phyloP scores from a whole-genome alignment of 2,113 vertebrate species.

The Acrocephalus kingi region DNA sequence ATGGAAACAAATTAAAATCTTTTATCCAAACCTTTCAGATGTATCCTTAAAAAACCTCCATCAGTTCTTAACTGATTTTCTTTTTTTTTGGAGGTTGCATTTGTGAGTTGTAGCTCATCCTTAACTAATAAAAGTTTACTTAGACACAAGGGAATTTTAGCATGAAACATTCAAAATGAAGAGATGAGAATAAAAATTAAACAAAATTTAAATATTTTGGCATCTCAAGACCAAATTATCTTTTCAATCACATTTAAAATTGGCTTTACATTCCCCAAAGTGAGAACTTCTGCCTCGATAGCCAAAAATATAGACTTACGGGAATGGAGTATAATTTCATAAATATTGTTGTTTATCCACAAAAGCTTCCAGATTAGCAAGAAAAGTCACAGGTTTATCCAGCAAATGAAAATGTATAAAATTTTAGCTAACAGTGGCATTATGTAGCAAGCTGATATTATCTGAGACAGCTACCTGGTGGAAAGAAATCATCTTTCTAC shows the following conservation, averaged over 20 bases:
- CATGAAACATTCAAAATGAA: neutral
- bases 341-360: neutral
- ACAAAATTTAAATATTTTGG: neutral
- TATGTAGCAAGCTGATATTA: neutral
- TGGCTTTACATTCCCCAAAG: neutral
- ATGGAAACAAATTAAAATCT: neutral
- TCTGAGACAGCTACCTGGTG: neutral
- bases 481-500: neutral
- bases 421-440: neutral
- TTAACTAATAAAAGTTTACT: neutral
- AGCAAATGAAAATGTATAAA: neutral
- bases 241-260: neutral
- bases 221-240: neutral
- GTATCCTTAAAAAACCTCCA: neutral
- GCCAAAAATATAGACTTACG: neutral
- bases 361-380: neutral
- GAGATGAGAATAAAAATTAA: neutral
- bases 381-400: neutral
- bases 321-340: neutral
- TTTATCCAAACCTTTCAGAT: neutral
- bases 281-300: neutral
- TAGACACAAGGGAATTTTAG: neutral
- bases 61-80: neutral
- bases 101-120: neutral
- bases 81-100: neutral